These are phyloP conservation scores for Lepilemur septentrionalis DNA, from an alignment of 2,797 vertebrate genomes.

Conservation along the genomic window DNA sequence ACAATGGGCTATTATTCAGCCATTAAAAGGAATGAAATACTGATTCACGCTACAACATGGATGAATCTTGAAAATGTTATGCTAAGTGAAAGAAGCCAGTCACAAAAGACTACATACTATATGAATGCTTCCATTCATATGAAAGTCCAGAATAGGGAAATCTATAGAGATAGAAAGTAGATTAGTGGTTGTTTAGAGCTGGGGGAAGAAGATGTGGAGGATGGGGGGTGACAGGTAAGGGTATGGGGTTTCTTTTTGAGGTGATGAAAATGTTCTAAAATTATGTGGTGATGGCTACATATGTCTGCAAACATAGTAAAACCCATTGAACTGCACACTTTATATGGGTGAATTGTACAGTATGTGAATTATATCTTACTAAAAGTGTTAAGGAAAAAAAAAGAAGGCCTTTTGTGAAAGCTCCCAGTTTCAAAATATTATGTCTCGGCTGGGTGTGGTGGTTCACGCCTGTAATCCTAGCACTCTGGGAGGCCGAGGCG, in stretches of 20 bases:
- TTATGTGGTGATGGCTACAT: not conserved
- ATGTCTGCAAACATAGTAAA: slow-evolving; percentile 37
- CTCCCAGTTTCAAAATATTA: slow-evolving; percentile 34
- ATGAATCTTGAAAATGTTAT: slow-evolving; percentile 7
- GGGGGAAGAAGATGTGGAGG: not conserved
- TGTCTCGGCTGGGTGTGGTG: no score
- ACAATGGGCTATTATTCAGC: not conserved
- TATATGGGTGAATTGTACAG: not conserved
- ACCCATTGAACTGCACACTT: not conserved
- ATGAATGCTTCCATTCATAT: slow-evolving; percentile 19
- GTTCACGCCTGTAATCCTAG: no score
- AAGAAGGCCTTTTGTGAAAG: not conserved
- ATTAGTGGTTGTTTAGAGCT: slow-evolving; percentile 5
- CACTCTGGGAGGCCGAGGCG: no score
- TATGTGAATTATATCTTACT: not conserved
- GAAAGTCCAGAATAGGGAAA: slow-evolving; percentile 37
- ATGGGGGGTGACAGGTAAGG: not conserved
- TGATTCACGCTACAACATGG: not conserved
- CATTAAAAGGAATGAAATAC: slow-evolving; percentile 54
- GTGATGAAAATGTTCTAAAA: slow-evolving; percentile 51
- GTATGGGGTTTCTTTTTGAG: slow-evolving; percentile 5
- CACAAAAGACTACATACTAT: slow-evolving; percentile 5
- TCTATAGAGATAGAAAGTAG: slow-evolving; percentile 18
- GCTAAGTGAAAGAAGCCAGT: slow-evolving; percentile 30
- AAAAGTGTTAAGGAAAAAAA: not conserved